These are phyloP conservation scores for Crotalus adamanteus DNA, from an alignment of 2,797 vertebrate genomes.

Conservation along the genomic window DNA sequence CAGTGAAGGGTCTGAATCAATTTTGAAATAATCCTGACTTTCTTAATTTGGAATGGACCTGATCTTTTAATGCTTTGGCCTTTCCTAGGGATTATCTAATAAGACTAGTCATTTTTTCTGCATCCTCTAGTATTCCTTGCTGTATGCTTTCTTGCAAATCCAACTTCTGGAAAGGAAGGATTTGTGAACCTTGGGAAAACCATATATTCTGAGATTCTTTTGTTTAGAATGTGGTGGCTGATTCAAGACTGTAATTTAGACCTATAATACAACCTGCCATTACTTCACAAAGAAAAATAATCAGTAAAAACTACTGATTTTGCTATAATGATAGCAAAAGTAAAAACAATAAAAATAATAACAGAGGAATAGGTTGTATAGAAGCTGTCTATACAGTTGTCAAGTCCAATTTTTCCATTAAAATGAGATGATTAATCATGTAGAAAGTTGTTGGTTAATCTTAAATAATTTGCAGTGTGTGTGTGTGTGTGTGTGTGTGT, in stretches of 20 bases:
- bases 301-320: conserved; percentile 11
- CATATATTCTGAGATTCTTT: neutral
- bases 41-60: neutral
- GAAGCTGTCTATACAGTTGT: conserved; percentile 39
- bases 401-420: conserved; percentile 44
- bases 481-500: neutral
- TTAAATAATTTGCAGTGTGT: neutral
- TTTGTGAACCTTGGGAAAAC: neutral
- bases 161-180: neutral
- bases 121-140: neutral
- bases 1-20: neutral
- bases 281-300: neutral
- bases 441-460: conserved; percentile 33
- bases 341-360: neutral
- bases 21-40: neutral
- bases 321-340: conserved; percentile 24
- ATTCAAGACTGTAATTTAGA: neutral
- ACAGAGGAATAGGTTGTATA: neutral
- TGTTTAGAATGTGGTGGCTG: neutral
- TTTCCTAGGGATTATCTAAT: neutral
- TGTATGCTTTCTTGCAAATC: neutral
- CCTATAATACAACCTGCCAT: conserved; percentile 34
- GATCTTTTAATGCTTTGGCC: neutral
- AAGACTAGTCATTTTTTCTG: neutral
- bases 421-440: conserved; percentile 61